Evolutionary conservation across 30 jellyfish, hydroid and myxozoan genomes (phyloP), one percentile per base, ranked within the genome.

Genomic region (Hydra vulgaris): DNA sequence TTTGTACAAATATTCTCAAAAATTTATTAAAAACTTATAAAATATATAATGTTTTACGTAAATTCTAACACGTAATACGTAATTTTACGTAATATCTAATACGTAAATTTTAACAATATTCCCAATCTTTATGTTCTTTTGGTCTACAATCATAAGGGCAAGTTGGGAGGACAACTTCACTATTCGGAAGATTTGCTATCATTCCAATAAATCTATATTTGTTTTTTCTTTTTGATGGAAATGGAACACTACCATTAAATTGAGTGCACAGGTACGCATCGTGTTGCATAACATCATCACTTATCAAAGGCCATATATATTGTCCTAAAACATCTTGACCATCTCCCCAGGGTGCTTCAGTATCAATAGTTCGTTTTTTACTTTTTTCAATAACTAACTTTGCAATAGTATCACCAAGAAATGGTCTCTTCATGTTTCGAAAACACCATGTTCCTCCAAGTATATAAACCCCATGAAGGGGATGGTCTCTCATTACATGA

Each of bases 401-500:
- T n/a, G n/a, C n/a, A n/a, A n/a, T n/a, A n/a, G n/a, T n/a, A n/a
- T n/a, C n/a, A 56, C 71, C 77, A 17, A 74, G 77, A 17, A 21
- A 17, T 26, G 20, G 18, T 18, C 27, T 78, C 18, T 15, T 17
- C 21, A 17, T 19, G 25, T 22, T 22, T 22, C 77, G 17, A 18
- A 20, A 19, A 74, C 82, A 74, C 82, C 82, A 74, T 78, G 27
- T 0, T 18, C 82, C 82, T 17, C 82, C 82, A 18, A 74, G 18
- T 19, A 74, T 26, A n/a, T 19, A n/a, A 23, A 23, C 17, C 0
- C 15, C 20, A 74, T 17, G n/a, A n/a, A n/a, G n/a, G n/a, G n/a
- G n/a, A n/a, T n/a, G n/a, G n/a, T n/a, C n/a, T n/a, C n/a, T n/a
- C 82, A 74, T 74, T 21, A 74, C 78, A 22, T 74, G 82, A 17